Conservation (phyloP, 1,140 invertebrate species). For the Drosophila tani region DNA sequence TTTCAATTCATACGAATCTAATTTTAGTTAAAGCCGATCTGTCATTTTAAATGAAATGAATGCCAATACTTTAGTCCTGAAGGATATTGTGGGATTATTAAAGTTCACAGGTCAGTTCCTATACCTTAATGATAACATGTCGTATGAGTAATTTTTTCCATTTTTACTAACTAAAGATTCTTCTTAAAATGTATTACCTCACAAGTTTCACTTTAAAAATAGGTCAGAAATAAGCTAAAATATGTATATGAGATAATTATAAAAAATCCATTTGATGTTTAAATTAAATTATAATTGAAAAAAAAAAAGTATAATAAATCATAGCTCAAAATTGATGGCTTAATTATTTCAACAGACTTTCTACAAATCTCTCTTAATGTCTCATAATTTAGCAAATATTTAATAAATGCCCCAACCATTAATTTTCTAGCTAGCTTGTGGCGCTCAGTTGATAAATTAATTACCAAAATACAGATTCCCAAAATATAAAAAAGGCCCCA, state of each 20-base stretch:
- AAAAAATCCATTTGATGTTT: neutral
- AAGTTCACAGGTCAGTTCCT: neutral
- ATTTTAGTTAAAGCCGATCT: neutral
- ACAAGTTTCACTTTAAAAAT: neutral
- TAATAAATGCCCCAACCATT: neutral
- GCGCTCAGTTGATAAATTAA: neutral
- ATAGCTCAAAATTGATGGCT: neutral
- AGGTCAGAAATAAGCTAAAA: neutral
- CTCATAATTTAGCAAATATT: neutral
- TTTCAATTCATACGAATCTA: neutral
- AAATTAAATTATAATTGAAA: neutral
- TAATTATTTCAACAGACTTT: neutral
- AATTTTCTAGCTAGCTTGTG: neutral
- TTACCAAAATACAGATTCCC: constrained; percentile 3
- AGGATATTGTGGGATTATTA: neutral
- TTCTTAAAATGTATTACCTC: no score
- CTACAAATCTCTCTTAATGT: neutral
- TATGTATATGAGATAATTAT: no score
- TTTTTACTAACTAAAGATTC: no score
- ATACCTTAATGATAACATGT: neutral
- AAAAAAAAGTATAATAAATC: neutral
- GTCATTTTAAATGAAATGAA: constrained; percentile 9
- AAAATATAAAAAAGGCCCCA: neutral
- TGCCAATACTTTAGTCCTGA: neutral
- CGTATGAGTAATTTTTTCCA: neutral